These are phyloP conservation scores for Heterodera filipjevi DNA, from an alignment of 2,888 invertebrate genomes.

Conservation along the genomic window DNA sequence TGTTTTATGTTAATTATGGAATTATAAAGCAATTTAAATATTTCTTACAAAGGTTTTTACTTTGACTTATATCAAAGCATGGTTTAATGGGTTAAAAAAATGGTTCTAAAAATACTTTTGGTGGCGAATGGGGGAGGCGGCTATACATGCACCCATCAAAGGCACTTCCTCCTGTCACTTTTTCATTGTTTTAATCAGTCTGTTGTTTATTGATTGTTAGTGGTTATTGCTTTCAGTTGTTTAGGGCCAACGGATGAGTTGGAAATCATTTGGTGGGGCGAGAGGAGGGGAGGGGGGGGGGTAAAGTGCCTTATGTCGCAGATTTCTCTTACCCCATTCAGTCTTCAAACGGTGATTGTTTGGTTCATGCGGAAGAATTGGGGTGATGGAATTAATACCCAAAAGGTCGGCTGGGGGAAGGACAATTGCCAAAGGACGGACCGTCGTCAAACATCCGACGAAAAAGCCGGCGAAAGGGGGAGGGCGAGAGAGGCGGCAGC, in stretches of 20 bases:
- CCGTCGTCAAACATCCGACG: not conserved
- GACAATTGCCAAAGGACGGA: not conserved
- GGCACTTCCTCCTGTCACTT: not conserved
- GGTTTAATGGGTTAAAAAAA: too few species aligned
- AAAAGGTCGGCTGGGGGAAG: not conserved
- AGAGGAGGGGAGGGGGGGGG: not conserved
- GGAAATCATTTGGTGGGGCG: not conserved
- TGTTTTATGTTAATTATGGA: too few species aligned
- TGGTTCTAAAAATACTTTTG: not conserved
- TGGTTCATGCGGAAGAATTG: slow-evolving; percentile 1
- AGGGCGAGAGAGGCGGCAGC: not conserved
- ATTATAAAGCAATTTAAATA: too few species aligned
- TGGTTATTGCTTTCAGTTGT: slow-evolving; percentile 7
- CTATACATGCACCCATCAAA: too few species aligned
- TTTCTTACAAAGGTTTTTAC: too few species aligned
- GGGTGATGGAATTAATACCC: not conserved
- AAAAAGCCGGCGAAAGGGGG: not conserved
- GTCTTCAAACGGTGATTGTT: not conserved
- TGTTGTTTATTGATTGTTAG: not conserved
- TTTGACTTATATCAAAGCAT: too few species aligned
- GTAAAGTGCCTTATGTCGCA: slow-evolving; percentile 1
- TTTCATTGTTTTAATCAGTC: not conserved
- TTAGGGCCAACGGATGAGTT: not conserved
- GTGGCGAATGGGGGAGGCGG: not conserved
- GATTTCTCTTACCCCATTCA: not conserved